These are phyloP conservation scores for Gymnoscelis rufifasciata DNA, from an alignment of 2,888 invertebrate genomes.

Conservation along the genomic window DNA sequence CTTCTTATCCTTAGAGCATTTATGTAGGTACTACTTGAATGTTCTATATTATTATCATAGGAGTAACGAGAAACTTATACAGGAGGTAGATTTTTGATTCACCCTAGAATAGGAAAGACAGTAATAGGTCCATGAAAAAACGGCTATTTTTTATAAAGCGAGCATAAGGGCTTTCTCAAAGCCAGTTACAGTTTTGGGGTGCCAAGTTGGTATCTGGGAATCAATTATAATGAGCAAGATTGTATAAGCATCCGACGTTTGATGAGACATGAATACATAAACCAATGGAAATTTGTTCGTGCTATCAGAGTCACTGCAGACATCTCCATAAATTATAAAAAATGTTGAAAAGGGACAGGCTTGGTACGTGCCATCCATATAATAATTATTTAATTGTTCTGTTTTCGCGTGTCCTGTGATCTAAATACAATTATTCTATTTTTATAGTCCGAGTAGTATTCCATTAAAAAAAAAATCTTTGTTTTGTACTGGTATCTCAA, in stretches of 20 bases:
- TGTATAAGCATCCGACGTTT: constrained; percentile 10
- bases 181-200: constrained; percentile 8
- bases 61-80: too few relatives aligned
- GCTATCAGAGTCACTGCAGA: constrained; percentile 3
- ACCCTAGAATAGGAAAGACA: too few relatives aligned
- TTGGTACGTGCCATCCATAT: constrained; percentile 10
- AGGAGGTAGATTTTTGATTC: too few relatives aligned
- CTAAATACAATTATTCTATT: constrained; percentile 15
- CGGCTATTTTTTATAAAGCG: constrained; percentile 10
- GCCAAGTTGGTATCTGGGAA: not conserved
- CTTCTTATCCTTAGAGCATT: too few relatives aligned
- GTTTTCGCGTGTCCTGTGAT: constrained; percentile 9
- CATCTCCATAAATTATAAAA: constrained; percentile 10
- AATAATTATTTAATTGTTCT: constrained; percentile 9
- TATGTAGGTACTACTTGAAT: too few relatives aligned
- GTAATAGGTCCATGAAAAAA: too few relatives aligned
- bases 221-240: constrained; percentile 10
- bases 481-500: constrained; percentile 11
- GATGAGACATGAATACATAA: constrained; percentile 10
- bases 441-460: constrained; percentile 9
- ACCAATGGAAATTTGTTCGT: constrained; percentile 9
- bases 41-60: too few relatives aligned
- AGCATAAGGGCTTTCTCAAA: constrained; percentile 11
- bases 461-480: constrained; percentile 15
- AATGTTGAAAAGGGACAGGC: constrained; percentile 9